phyloP scores from a whole-genome alignment of 2,888 invertebrate genomes.

The Melinaea marsaeus region DNA sequence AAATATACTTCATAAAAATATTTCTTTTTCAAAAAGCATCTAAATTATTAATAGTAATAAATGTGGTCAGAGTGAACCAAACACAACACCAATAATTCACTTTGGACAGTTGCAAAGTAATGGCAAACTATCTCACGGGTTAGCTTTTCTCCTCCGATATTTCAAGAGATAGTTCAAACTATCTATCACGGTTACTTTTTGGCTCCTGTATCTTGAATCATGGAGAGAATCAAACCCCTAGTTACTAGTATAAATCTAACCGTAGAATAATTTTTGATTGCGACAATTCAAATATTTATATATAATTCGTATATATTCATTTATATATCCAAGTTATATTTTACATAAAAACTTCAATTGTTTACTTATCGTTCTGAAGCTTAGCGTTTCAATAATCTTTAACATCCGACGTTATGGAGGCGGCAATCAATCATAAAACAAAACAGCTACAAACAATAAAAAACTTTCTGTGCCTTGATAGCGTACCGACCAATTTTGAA shows the following conservation, averaged over 20 bases:
- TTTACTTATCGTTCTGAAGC: constrained; percentile 17
- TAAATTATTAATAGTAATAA: too few species aligned
- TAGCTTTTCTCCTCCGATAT: constrained; percentile 22
- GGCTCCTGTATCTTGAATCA: constrained; percentile 9
- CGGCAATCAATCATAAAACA: constrained; percentile 38
- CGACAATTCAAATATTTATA: too few species aligned
- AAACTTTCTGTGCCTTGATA: constrained; percentile 17
- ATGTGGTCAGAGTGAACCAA: too few species aligned
- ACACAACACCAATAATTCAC: too few species aligned
- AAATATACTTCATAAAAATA: too few species aligned
- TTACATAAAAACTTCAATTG: background rate
- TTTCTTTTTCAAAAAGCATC: too few species aligned
- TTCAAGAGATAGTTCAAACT: constrained; percentile 15
- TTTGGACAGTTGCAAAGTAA: too few species aligned
- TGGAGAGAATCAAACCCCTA: background rate
- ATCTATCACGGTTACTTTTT: constrained; percentile 16
- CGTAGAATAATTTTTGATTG: too few species aligned
- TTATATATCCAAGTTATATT: too few species aligned
- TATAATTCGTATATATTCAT: too few species aligned
- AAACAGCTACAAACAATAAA: constrained; percentile 22
- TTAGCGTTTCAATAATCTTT: constrained; percentile 20
- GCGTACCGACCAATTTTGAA: background rate
- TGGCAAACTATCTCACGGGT: background rate
- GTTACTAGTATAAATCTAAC: background rate
- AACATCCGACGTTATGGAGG: constrained; percentile 49